Base-by-base conservation (phyloP, 2,797 vertebrate genomes). In the Melanotaenia maccullochi region DNA sequence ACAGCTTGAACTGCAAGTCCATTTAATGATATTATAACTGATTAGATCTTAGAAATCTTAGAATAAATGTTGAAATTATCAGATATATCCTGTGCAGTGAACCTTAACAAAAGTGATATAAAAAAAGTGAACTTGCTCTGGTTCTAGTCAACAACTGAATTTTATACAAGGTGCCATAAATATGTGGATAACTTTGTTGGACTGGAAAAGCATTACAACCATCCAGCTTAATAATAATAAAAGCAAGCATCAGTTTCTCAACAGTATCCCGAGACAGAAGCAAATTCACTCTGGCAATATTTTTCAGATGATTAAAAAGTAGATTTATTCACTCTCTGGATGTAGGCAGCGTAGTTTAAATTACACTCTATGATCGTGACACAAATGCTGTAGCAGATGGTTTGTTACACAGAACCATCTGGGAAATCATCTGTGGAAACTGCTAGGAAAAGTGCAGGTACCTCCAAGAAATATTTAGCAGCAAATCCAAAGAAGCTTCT, bases 331-430 rank as follows among this genome's bases (percentile, higher is more conserved):
- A 9, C 28, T 22, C 1, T 49, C 32, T 59, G n/a, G n/a, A 47
- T 68, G 55, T 59, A 42, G 55, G 56, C 14, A 18, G 40, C 18
- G 12, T 30, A 35, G 55, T 59, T 58, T 47, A 58, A 68, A 68
- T 68, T 59, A 68, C 24, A 54, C 40, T 35, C 54, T 32, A 47
- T 35, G 65, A 47, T 54, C 51, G 25, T 33, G 55, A 68, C 40
- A 59, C 65, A 47, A 58, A 55, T 68, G 65, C 35, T 42, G 44
- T 59, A 20, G 65, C 55, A 58, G 55, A 49, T 68, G 65, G 55
- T 59, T 67, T 57, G 54, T 47, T 44, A 33, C 9, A 30, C 40
- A 44, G 38, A 67, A 58, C 65, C 54, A 58, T 32, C 32, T 22
- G 65, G 65, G 54, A 67, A 67, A 67, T 58, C 54, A 67, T 28